Base-by-base conservation (phyloP, 2,797 vertebrate genomes). In the Fundulus diaphanus region DNA sequence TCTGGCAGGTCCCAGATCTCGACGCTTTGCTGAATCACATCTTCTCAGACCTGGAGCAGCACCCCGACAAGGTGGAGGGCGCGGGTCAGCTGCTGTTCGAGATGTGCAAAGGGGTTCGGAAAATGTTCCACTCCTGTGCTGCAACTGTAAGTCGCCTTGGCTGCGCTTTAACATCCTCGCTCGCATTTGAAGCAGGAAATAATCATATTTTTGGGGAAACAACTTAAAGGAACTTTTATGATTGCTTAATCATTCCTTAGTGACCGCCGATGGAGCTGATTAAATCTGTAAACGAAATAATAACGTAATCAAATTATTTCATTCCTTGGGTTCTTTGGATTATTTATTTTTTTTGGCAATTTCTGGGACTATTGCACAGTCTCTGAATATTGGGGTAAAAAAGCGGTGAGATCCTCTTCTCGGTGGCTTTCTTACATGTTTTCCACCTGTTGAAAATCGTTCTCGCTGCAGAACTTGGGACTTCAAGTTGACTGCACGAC, bases 61-160 rank as follows among this genome's bases (percentile, higher is more conserved):
- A 97, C 79, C 95, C 96, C 0, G 91, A 96, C 85, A 99, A 99
- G 77, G 95, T 92, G 1, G 96, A 96, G 88, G 98, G 98, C 79
- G 94, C 96, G 0, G 98, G 98, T 61, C 97, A 95, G 81, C 95
- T 99, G 74, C 92, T 99, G 72, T 99, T 99, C 82, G 97, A 99
- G 90, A 99, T 98, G 96, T 99, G 97, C 92, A 98, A 95, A 95
- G 98, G 98, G 52, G 97, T 99, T 79, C 93, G 95, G 78, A 95
- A 96, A 86, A 98, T 97, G 97, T 98, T 99, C 82, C 98, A 99
- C 87, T 99, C 98, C 20, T 97, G 96, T 48, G 83, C 97, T 15
- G 88, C 90, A 71, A 96, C 80, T 77, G 98, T 99, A 92, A 97
- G 82, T 73, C 18, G 8, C 3, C 9, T 24, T 11, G 31, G 12